These are phyloP conservation scores for Manis pentadactyla DNA, from an alignment of 2,797 vertebrate species.

Conservation along the genomic window DNA sequence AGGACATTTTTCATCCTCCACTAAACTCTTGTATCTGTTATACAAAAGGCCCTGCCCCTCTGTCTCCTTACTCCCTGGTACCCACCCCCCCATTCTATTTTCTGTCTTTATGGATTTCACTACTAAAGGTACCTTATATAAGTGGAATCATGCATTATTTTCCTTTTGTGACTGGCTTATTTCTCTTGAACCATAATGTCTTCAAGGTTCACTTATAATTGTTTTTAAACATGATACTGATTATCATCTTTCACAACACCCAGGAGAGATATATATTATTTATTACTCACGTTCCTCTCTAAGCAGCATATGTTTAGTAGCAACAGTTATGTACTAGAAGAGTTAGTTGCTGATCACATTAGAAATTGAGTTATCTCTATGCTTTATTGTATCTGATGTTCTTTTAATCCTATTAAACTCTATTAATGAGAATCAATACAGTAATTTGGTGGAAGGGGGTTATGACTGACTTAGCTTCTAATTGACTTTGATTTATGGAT, in stretches of 20 bases:
- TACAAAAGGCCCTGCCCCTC: not conserved
- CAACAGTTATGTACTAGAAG: not conserved
- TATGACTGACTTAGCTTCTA: conserved; percentile 79
- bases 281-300: not conserved
- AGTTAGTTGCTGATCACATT: conserved; percentile 7
- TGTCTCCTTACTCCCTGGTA: not conserved
- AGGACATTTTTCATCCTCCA: not conserved
- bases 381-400: not conserved
- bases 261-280: not conserved
- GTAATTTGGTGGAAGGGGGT: conserved; percentile 76
- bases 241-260: not conserved
- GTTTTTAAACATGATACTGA: not conserved
- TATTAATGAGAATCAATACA: conserved; percentile 65
- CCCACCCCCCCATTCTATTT: not conserved
- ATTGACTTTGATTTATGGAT: conserved; percentile 82
- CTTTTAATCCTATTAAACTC: conserved; percentile 50
- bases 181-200: not conserved
- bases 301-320: not conserved
- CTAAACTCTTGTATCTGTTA: not conserved
- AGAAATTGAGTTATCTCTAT: conserved; percentile 5
- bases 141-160: not conserved
- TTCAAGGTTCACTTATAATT: not conserved
- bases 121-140: not conserved
- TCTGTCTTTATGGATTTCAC: not conserved
- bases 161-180: not conserved